Conservation (phyloP, 2,888 invertebrate genomes). For the Notocelia uddmanniana region DNA sequence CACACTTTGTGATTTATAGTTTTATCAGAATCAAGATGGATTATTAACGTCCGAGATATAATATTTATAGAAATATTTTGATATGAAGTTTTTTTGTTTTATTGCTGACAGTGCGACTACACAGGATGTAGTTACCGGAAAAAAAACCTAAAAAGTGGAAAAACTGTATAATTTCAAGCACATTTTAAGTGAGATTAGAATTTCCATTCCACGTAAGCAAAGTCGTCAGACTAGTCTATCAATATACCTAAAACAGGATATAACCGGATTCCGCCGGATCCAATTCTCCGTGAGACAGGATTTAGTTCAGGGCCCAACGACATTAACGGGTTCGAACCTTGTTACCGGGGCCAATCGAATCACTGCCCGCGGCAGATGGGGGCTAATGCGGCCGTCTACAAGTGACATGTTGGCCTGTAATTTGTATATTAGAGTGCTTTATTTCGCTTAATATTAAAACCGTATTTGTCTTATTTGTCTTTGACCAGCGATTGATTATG, state of each 20-base stretch:
- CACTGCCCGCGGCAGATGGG: not conserved
- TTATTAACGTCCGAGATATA: no score
- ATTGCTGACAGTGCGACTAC: no score
- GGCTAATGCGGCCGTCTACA: not conserved
- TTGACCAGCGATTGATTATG: no score
- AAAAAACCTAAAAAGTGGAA: no score
- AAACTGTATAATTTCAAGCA: no score
- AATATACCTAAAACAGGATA: not conserved
- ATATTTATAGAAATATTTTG: no score
- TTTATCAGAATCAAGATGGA: no score
- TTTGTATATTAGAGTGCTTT: not conserved
- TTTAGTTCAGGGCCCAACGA: conserved; percentile 16
- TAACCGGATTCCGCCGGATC: conserved; percentile 3
- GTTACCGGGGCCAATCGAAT: conserved; percentile 32
- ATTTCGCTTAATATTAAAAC: not conserved
- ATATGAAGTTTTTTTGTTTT: no score
- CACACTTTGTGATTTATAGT: no score
- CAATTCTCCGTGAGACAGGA: conserved; percentile 33
- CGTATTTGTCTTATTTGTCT: not conserved
- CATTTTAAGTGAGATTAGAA: not conserved
- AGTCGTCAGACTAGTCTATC: not conserved
- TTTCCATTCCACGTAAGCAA: not conserved
- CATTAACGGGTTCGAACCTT: conserved; percentile 35
- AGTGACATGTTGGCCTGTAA: not conserved
- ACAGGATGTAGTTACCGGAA: no score